These are phyloP conservation scores for Seira sanloemensis DNA, from an alignment of 2,888 invertebrate species.

Conservation along the genomic window DNA sequence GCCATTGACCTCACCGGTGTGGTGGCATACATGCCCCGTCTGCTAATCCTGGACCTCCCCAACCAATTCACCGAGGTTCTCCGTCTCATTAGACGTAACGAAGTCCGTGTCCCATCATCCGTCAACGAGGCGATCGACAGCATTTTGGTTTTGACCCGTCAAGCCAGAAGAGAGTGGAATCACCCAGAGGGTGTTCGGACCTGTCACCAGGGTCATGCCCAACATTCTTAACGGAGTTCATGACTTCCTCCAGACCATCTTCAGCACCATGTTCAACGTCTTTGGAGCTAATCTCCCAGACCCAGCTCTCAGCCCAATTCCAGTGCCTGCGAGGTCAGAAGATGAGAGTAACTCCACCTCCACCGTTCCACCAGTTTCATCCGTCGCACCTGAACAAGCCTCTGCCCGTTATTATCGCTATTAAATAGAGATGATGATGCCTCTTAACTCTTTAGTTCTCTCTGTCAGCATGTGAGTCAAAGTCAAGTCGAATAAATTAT, in stretches of 20 bases:
- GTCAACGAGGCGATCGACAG: conserved; percentile 69
- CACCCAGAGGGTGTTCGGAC: conserved; percentile 61
- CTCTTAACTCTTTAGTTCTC: too few relatives aligned
- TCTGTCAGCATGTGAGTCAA: too few relatives aligned
- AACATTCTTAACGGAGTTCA: conserved; percentile 66
- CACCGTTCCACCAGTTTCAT: not conserved
- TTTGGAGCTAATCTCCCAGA: conserved; percentile 58
- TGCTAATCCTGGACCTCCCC: conserved; percentile 67
- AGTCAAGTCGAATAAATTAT: too few relatives aligned
- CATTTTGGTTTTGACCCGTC: conserved; percentile 62
- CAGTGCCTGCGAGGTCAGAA: conserved; percentile 27
- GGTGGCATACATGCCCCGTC: conserved; percentile 68
- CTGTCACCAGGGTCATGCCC: conserved; percentile 64
- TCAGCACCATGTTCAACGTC: conserved; percentile 62
- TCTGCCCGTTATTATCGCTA: conserved; percentile 27
- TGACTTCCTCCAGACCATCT: conserved; percentile 67
- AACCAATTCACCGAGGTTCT: conserved; percentile 69
- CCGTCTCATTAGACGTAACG: conserved; percentile 60
- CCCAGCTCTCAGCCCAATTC: conserved; percentile 21
- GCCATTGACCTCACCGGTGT: conserved; percentile 68
- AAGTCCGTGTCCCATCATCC: conserved; percentile 61
- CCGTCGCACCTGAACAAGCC: too few relatives aligned
- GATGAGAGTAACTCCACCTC: conserved; percentile 15
- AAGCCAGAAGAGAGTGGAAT: conserved; percentile 69
- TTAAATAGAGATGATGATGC: too few relatives aligned